Evolutionary conservation across 2,113 vertebrate genomes (phyloP), one percentile per base, ranked within the genome.

Genomic region (Aegithalos caudatus): DNA sequence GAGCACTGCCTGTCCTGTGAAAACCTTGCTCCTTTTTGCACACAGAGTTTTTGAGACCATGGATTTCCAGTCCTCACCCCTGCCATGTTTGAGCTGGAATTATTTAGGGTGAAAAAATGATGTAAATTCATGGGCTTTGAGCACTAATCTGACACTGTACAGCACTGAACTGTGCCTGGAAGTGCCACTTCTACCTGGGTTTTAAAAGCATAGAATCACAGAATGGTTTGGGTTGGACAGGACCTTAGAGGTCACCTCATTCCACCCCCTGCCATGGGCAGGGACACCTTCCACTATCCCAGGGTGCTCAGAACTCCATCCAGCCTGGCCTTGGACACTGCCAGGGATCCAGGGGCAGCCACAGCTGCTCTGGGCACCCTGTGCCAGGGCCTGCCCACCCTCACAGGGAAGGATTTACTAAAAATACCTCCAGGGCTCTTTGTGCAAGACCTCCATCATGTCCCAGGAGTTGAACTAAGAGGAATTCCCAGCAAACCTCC

Each of bases 401-500:
- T 48, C 35, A 8, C 22, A 44, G 9, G 25, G 14, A 31, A 37
- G 1, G 17, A 57, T 57, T 58, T 23, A 37, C 12, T 58, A 37
- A 58, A 40, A 73, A 51, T 17, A 20, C 7, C 23, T 38, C 17
- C 50, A 44, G 15, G 27, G 31, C 7, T 42, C 8, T 21, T 51
- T 12, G 2, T 25, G 3, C 9, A 35, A 54, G 42, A 12, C 2
- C 0, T 16, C 12, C 3, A 0, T 4, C n/a, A n/a, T 10, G 31
- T 12, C 21, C 12, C 15, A 23, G 50, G 38, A 85, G 23, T 21
- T 22, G 57, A 82, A 24, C 3, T 19, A 24, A 14, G 10, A 67
- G 35, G 61, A 81, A 29, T 81, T 88, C 53, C 80, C 33, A 84
- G 33, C 23, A 74, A 54, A 70, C 2, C 38, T 37, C 50, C 78